Percentiles rank a stretch among this genome's conserved stretches.
phyloP scores from a whole-genome alignment of 2,888 invertebrate species.

The Epinotia demarniana region DNA sequence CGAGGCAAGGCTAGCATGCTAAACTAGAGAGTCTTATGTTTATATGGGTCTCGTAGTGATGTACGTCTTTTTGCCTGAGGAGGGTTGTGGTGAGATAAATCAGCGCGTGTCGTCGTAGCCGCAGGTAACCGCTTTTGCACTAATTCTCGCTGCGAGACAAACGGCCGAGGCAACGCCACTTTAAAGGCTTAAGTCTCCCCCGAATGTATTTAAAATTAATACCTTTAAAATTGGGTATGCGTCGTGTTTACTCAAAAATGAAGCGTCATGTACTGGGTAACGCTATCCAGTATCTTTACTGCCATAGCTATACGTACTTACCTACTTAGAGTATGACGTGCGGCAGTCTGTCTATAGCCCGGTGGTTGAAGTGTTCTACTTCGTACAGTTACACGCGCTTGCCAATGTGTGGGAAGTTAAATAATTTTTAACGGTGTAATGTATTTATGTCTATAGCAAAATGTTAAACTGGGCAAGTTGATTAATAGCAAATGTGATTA shows the following conservation, averaged over 20 bases:
- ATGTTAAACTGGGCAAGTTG: too few species aligned
- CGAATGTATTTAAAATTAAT: constrained; percentile 15
- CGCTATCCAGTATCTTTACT: too few species aligned
- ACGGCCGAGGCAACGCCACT: constrained; percentile 46
- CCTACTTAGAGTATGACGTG: too few species aligned
- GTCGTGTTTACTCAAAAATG: not conserved
- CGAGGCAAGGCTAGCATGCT: constrained; percentile 31
- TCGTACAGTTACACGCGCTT: too few species aligned
- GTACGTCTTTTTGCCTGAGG: constrained; percentile 2
- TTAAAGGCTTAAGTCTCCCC: constrained; percentile 37
- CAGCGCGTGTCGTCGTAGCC: constrained; percentile 50
- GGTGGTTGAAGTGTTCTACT: too few species aligned
- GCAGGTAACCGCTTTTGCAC: constrained; percentile 49
- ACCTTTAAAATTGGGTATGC: constrained; percentile 3
- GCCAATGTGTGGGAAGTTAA: too few species aligned
- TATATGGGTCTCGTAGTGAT: not conserved
- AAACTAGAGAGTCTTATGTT: not conserved
- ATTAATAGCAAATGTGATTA: too few species aligned
- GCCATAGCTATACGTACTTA: too few species aligned
- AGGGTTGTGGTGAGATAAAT: constrained; percentile 50
- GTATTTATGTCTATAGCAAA: too few species aligned
- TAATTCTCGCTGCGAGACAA: constrained; percentile 53
- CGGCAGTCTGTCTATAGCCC: too few species aligned
- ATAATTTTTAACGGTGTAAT: too few species aligned
- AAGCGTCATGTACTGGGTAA: too few species aligned